These are phyloP conservation scores for Periophthalmodon schlosseri DNA, from an alignment of 2,113 vertebrate genomes.

Conservation along the genomic window DNA sequence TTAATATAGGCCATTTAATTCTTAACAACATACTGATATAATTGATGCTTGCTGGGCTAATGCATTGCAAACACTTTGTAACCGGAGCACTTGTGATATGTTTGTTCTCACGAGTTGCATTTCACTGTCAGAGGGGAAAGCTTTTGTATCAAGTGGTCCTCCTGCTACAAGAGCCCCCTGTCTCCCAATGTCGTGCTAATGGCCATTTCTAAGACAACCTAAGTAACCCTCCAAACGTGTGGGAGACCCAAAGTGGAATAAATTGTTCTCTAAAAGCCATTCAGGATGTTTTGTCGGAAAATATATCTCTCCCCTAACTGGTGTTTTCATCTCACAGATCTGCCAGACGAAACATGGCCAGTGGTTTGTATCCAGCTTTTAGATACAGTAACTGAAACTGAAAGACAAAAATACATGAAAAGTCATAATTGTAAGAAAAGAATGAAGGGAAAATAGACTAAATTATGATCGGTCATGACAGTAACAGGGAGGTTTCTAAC, in stretches of 20 bases:
- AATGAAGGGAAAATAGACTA: no score
- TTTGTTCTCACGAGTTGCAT: constrained; percentile 50
- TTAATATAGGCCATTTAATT: neutral
- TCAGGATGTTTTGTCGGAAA: constrained; percentile 54
- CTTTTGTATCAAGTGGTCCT: constrained; percentile 46
- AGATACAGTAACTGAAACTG: constrained; percentile 16
- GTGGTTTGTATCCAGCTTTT: constrained; percentile 44
- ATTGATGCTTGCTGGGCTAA: constrained; percentile 35
- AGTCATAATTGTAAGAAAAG: neutral
- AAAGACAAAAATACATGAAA: neutral
- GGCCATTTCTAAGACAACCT: constrained; percentile 59
- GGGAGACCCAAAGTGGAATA: constrained; percentile 67
- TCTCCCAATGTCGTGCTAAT: constrained; percentile 63
- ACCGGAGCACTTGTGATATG: constrained; percentile 47
- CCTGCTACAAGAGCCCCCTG: constrained; percentile 27
- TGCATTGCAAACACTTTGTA: constrained; percentile 42
- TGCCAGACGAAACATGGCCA: constrained; percentile 45
- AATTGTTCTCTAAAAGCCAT: constrained; percentile 71
- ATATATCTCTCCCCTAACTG: constrained; percentile 39
- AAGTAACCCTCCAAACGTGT: constrained; percentile 63
- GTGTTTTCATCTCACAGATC: constrained; percentile 59
- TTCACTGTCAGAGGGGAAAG: constrained; percentile 30
- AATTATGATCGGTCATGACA: neutral
- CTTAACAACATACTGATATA: neutral
- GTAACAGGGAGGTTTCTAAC: neutral